phyloP scores from a whole-genome alignment of 2,113 vertebrate genomes.

The Centropus bengalensis region DNA sequence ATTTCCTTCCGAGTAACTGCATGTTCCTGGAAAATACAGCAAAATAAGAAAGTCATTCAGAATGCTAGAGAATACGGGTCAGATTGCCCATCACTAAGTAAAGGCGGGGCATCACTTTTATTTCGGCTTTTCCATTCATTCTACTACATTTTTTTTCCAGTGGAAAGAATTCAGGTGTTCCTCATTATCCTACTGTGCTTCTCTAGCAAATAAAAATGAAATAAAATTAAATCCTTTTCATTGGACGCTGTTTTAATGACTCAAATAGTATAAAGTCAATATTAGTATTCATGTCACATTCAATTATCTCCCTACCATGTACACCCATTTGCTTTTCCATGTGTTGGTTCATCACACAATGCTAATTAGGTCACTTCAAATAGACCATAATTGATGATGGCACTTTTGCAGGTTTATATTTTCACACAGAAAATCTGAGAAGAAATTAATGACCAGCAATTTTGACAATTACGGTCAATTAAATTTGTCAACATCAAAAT shows the following conservation, averaged over 20 bases:
- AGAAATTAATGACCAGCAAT: slow-evolving; percentile 86
- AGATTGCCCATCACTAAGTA: background rate
- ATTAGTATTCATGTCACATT: slow-evolving; percentile 84
- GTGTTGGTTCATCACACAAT: slow-evolving; percentile 80
- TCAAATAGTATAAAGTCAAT: slow-evolving; percentile 69
- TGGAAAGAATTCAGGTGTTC: slow-evolving; percentile 15
- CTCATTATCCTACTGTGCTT: background rate
- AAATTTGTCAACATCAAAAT: slow-evolving; percentile 76
- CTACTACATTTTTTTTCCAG: background rate
- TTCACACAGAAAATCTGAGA: slow-evolving; percentile 80
- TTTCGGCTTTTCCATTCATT: background rate
- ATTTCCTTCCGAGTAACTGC: background rate
- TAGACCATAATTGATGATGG: slow-evolving; percentile 82
- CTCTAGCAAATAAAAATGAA: slow-evolving; percentile 19
- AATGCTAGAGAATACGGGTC: background rate
- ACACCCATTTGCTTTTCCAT: slow-evolving; percentile 76
- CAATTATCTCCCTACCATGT: slow-evolving; percentile 76
- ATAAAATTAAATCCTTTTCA: slow-evolving; percentile 24
- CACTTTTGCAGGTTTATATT: slow-evolving; percentile 81
- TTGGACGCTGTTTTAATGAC: slow-evolving; percentile 55
- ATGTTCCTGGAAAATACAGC: background rate
- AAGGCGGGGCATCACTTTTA: background rate
- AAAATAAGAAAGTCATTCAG: background rate
- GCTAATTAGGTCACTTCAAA: slow-evolving; percentile 87
- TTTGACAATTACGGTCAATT: slow-evolving; percentile 87